Percentiles rank a stretch among this genome's conserved stretches.
phyloP scores from a whole-genome alignment of 2,888 invertebrate genomes.

The Acanthopleura granulata region DNA sequence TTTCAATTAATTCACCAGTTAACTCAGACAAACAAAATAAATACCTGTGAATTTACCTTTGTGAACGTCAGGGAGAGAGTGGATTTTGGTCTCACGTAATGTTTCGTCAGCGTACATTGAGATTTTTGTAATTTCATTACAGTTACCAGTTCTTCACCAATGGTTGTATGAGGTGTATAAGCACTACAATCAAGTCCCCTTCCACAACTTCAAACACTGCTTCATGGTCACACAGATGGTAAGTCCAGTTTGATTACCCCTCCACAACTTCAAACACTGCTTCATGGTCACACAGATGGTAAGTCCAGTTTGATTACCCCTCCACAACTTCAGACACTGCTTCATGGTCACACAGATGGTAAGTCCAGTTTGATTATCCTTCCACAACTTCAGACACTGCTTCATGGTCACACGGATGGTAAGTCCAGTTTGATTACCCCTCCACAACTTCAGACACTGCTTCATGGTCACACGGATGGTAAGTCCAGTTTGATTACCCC shows the following conservation, averaged over 20 bases:
- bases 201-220: conserved; percentile 70
- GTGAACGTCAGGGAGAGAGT: too few relatives aligned
- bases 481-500: too few relatives aligned
- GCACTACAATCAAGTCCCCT: conserved; percentile 68
- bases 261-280: conserved; percentile 70
- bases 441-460: too few relatives aligned
- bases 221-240: conserved; percentile 71
- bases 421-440: conserved; percentile 35
- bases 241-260: conserved; percentile 54
- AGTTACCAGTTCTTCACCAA: conserved; percentile 51
- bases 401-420: conserved; percentile 71
- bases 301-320: conserved; percentile 54
- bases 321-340: conserved; percentile 70
- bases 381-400: conserved; percentile 70
- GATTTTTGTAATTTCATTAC: conserved; percentile 29
- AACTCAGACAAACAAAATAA: too few relatives aligned
- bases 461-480: too few relatives aligned
- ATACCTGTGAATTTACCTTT: too few relatives aligned
- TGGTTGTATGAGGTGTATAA: conserved; percentile 67
- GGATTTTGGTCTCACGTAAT: too few relatives aligned
- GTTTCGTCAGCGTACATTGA: neutral
- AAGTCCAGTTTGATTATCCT: conserved; percentile 53
- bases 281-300: conserved; percentile 71
- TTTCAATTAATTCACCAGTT: too few relatives aligned
- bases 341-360: conserved; percentile 71